These are phyloP conservation scores for Saturnia pavonia DNA, from an alignment of 2,888 invertebrate genomes.

Conservation along the genomic window DNA sequence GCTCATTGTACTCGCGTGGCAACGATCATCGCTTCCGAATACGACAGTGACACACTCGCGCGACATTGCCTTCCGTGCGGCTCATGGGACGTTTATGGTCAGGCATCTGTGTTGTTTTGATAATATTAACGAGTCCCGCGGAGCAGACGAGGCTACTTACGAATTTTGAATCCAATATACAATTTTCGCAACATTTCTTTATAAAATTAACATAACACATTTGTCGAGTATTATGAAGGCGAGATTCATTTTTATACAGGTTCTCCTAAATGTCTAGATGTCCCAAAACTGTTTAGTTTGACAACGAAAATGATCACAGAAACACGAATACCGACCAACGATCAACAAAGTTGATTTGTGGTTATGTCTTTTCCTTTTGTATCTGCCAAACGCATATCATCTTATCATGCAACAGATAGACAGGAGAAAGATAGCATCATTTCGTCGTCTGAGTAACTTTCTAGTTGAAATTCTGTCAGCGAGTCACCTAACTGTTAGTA, in stretches of 20 bases:
- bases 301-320: too few relatives aligned
- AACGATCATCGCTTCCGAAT: conserved; percentile 32
- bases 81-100: conserved; percentile 5
- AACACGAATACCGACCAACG: too few relatives aligned
- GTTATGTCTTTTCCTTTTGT: neutral
- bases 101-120: conserved; percentile 1
- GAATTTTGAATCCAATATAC: neutral
- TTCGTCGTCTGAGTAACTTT: neutral
- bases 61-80: conserved; percentile 34
- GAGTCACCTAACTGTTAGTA: neutral
- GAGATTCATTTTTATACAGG: neutral
- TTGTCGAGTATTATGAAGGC: neutral
- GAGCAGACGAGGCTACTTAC: neutral
- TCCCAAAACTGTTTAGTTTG: too few relatives aligned
- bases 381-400: neutral
- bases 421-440: neutral
- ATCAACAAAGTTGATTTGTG: neutral
- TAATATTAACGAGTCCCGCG: neutral
- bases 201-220: neutral
- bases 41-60: conserved; percentile 40
- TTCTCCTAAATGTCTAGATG: too few relatives aligned
- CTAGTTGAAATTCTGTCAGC: neutral
- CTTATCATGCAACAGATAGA: too few relatives aligned
- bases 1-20: conserved; percentile 28
- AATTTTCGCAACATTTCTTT: neutral